Evolutionary conservation across 1,140 invertebrate species (phyloP).

Genomic region (Drosophila jambulina): DNA sequence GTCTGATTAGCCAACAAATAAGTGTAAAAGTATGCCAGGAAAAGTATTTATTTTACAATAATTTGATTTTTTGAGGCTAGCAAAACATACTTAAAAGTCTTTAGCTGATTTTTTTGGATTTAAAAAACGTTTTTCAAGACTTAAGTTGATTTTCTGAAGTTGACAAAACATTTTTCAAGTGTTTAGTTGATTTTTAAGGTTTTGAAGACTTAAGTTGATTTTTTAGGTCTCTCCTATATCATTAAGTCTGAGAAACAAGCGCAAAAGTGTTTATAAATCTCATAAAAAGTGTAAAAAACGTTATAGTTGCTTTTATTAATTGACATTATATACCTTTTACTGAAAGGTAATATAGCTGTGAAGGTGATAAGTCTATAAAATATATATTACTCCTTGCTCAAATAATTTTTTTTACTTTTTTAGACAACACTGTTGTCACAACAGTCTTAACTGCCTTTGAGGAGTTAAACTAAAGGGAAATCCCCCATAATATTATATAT

Average conservation of each 20-base stretch:
- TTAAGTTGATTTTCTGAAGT: neutral
- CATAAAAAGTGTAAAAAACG: conserved; percentile 1
- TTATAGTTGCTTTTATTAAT: conserved; percentile 4
- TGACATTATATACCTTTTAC: conserved; percentile 1
- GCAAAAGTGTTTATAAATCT: neutral
- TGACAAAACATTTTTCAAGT: no score
- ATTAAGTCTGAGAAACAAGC: neutral
- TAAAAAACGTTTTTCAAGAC: neutral
- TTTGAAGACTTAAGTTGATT: no score
- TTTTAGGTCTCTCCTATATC: neutral
- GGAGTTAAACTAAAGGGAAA: neutral
- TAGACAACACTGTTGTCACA: no score
- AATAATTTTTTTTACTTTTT: no score
- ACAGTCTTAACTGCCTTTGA: neutral
- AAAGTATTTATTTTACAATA: neutral
- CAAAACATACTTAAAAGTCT: no score
- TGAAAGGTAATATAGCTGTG: conserved; percentile 2
- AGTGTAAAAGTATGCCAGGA: no score
- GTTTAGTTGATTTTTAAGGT: no score
- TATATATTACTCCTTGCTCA: conserved; percentile 2
- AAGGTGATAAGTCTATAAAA: conserved; percentile 12
- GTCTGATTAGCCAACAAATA: neutral
- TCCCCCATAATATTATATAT: neutral
- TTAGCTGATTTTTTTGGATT: no score
- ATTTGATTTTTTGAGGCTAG: no score